Evolutionary conservation across 1,140 invertebrate species (phyloP), one percentile per base, ranked within the genome.

Genomic region (Anastrepha obliqua): DNA sequence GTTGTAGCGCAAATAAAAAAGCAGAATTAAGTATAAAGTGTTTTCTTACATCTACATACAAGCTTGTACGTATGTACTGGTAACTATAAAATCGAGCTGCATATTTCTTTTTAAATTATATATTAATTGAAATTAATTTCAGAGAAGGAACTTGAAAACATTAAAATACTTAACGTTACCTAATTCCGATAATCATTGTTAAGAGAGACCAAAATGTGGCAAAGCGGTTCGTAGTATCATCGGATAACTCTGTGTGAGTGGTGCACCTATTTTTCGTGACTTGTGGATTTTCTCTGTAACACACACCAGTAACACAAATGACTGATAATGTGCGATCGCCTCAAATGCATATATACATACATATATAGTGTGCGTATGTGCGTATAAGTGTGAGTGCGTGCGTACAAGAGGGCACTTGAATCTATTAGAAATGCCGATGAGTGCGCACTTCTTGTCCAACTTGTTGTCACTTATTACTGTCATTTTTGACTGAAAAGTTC

Each of bases 401-500:
- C 29, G 67, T 86, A 62, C 39, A 47, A 62, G 85, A 9, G 58
- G 13, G 85, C 20, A 86, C 58, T 86, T 62, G 3, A 81, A 86
- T 86, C 55, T 86, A 86, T 86, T 86, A 62, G 62, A 86, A 86
- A 39, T 62, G 85, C 44, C 39, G 85, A 86, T 86, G 85, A 86
- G 85, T 86, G 51, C 85, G 85, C 85, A 86, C 85, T 86, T 86
- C 85, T 86, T 86, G 85, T 86, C 85, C 85, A 86, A 62, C 85
- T 86, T 86, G 81, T 85, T 85, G 85, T 86, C 85, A 86, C 85
- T 86, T 86, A 86, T 86, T 86, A 86, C 55, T 86, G 85, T 86
- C 85, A 60, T 62, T 62, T 60, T 86, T 86, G 85, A 59, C 51
- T 60, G 85, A 86, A 86, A 86, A 86, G 85, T 86, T 86, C 85